Percentiles rank a stretch among this genome's conserved stretches.
Evolutionary conservation across 2,888 invertebrate species (phyloP).

Genomic region (Ennomos erosarius): DNA sequence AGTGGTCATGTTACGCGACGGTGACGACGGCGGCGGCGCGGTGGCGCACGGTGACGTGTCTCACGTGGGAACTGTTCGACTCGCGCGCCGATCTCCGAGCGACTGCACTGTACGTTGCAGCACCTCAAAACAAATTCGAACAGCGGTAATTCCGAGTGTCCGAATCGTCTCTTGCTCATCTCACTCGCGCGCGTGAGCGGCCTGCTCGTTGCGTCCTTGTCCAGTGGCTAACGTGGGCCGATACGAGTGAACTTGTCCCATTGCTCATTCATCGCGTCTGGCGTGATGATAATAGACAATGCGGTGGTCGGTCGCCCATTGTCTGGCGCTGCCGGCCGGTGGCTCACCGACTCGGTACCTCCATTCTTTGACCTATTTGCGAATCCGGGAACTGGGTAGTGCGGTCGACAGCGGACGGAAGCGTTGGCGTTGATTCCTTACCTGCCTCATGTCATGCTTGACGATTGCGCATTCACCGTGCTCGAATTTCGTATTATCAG

Average conservation of each 20-base stretch:
- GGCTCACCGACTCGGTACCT: slow-evolving; percentile 63
- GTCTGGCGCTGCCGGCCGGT: slow-evolving; percentile 52
- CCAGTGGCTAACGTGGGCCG: slow-evolving; percentile 58
- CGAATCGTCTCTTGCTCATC: slow-evolving; percentile 53
- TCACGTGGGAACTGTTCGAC: slow-evolving; percentile 57
- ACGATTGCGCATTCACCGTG: slow-evolving; percentile 36
- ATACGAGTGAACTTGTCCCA: slow-evolving; percentile 74
- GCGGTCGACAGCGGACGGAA: slow-evolving; percentile 52
- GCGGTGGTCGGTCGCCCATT: slow-evolving; percentile 65
- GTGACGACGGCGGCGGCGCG: slow-evolving; percentile 32
- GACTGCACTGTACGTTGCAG: slow-evolving; percentile 43
- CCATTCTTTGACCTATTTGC: slow-evolving; percentile 64
- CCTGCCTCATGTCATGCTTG: slow-evolving; percentile 29
- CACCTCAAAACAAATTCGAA: slow-evolving; percentile 73
- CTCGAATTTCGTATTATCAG: slow-evolving; percentile 31
- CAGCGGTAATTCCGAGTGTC: slow-evolving; percentile 77
- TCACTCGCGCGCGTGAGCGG: slow-evolving; percentile 47
- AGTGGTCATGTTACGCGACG: slow-evolving; percentile 65
- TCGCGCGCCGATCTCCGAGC: slow-evolving; percentile 71
- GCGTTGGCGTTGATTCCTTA: slow-evolving; percentile 46
- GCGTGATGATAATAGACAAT: slow-evolving; percentile 73
- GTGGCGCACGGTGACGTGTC: slow-evolving; percentile 37
- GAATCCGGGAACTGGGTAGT: slow-evolving; percentile 55
- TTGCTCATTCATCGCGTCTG: slow-evolving; percentile 76
- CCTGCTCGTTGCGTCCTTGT: slow-evolving; percentile 51